Evolutionary conservation across 1,140 invertebrate genomes (phyloP).

Genomic region (Augochlora pura): DNA sequence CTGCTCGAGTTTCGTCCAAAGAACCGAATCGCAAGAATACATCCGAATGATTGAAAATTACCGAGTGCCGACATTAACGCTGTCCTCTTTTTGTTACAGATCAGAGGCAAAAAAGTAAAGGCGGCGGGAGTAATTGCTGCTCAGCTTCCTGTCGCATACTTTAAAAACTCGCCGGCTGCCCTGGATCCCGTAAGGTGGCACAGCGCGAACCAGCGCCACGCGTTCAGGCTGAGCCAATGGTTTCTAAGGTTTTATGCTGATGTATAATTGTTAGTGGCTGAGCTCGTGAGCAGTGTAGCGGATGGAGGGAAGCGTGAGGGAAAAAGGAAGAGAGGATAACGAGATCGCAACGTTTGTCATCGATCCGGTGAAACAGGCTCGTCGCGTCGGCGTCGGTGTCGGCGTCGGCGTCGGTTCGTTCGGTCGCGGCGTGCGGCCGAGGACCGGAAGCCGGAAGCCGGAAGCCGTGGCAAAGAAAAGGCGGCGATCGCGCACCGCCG

Average conservation of each 20-base stretch:
- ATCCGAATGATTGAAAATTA: no score
- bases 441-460: background rate
- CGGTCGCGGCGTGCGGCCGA: background rate
- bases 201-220: constrained; percentile 65
- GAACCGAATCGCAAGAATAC: background rate
- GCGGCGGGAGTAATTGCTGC: constrained; percentile 94
- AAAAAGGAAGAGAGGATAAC: background rate
- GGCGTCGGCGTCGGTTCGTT: background rate
- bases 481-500: background rate
- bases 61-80: background rate
- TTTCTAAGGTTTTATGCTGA: constrained; percentile 78
- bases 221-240: constrained; percentile 71
- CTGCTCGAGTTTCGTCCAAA: no score
- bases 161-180: constrained; percentile 82
- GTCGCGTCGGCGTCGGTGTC: no score
- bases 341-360: background rate
- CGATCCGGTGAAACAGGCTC: background rate
- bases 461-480: background rate
- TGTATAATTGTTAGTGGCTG: constrained; percentile 76
- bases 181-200: constrained; percentile 69
- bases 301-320: background rate
- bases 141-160: constrained; percentile 94
- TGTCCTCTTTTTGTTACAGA: constrained; percentile 85
- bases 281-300: constrained; percentile 74
- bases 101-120: constrained; percentile 97